phyloP scores from a whole-genome alignment of 2,888 invertebrate genomes.

The Torymus texanus region DNA sequence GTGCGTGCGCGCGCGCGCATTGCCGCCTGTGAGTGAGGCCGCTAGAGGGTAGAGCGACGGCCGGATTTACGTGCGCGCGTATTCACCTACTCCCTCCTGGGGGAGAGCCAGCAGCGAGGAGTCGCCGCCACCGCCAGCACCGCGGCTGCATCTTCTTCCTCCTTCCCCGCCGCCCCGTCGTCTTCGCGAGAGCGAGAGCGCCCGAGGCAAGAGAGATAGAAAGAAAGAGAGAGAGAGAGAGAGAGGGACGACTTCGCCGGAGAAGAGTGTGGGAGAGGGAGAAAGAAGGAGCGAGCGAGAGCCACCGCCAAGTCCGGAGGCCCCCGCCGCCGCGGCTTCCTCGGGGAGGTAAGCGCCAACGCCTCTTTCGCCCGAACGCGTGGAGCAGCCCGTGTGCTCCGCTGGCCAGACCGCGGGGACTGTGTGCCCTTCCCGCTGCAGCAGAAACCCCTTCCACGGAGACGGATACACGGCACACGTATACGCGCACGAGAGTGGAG shows the following conservation, averaged over 20 bases:
- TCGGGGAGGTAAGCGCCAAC: not conserved
- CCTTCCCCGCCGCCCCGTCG: not conserved
- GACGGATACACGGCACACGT: not conserved
- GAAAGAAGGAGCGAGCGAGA: constrained; percentile 28
- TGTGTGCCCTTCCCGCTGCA: no score
- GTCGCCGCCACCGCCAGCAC: not conserved
- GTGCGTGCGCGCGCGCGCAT: constrained; percentile 48
- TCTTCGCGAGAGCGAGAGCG: constrained; percentile 32
- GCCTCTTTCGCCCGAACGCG: no score
- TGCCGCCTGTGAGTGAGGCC: constrained; percentile 10
- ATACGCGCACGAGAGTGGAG: constrained; percentile 19
- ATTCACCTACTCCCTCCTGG: constrained; percentile 33
- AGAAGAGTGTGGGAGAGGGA: constrained; percentile 30
- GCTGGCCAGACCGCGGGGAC: no score
- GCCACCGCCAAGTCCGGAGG: constrained; percentile 26
- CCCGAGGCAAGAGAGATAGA: constrained; percentile 52
- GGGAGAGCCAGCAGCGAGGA: constrained; percentile 1
- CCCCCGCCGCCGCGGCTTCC: constrained; percentile 29
- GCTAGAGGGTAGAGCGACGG: constrained; percentile 38
- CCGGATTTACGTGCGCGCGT: constrained; percentile 45
- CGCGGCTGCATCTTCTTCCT: not conserved
- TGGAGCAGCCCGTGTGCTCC: no score
- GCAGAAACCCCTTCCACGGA: constrained; percentile 24
- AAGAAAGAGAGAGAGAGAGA: constrained; percentile 57
- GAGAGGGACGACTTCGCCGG: constrained; percentile 37